These are phyloP conservation scores for Polydesmus complanatus DNA, from an alignment of 2,888 invertebrate species.

Conservation along the genomic window DNA sequence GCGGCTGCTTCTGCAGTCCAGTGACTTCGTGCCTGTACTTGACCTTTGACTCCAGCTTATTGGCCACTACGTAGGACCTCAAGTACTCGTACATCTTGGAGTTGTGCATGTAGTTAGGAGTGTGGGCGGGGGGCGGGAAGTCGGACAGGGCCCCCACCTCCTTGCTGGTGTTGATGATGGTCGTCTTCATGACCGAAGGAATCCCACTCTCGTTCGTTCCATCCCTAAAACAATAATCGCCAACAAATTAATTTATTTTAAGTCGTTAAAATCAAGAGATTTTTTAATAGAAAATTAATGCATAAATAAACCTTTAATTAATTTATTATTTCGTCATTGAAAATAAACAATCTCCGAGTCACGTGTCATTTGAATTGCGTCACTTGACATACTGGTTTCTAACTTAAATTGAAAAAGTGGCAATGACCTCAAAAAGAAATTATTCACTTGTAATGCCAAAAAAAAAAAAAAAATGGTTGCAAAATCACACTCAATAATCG, in stretches of 20 bases:
- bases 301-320: too few species aligned
- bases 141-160: conserved; percentile 32
- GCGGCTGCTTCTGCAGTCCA: conserved; percentile 16
- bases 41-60: conserved; percentile 21
- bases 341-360: too few species aligned
- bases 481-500: too few species aligned
- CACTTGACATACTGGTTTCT: too few species aligned
- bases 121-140: conserved; percentile 34
- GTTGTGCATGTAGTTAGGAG: conserved; percentile 36
- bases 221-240: conserved; percentile 10
- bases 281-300: too few species aligned
- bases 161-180: conserved; percentile 33
- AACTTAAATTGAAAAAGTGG: too few species aligned
- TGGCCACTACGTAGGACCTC: conserved; percentile 22
- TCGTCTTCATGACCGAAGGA: conserved; percentile 29
- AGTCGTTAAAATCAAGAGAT: background rate
- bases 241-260: background rate
- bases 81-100: conserved; percentile 30
- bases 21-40: conserved; percentile 14
- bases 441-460: too few species aligned
- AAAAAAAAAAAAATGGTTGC: too few species aligned
- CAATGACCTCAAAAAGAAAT: too few species aligned
- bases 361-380: too few species aligned
- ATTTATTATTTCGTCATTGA: too few species aligned
- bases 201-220: conserved; percentile 23